Percentiles rank a stretch among this genome's conserved stretches.
Conservation (phyloP, 2,113 vertebrate species). For the Callionymus lyra region DNA sequence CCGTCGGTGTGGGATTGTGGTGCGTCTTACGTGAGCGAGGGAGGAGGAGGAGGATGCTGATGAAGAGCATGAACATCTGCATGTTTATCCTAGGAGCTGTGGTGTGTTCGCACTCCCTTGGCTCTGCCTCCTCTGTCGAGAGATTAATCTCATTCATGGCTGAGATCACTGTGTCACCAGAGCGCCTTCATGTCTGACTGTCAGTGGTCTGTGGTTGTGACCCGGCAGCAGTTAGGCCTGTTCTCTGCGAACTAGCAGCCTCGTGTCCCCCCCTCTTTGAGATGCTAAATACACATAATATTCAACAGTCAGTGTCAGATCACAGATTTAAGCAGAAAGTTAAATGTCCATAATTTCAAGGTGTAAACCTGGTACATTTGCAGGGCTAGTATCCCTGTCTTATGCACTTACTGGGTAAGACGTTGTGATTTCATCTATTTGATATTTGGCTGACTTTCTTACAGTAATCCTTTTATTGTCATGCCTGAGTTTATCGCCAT, state of each 20-base stretch:
- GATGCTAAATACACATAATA: too few relatives aligned
- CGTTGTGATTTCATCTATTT: too few relatives aligned
- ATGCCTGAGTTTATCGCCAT: too few relatives aligned
- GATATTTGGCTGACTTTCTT: too few relatives aligned
- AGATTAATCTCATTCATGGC: slow-evolving; percentile 39
- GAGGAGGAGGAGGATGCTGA: not conserved
- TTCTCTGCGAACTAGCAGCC: not conserved
- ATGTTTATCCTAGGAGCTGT: not conserved
- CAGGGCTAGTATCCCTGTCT: too few relatives aligned
- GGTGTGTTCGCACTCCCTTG: slow-evolving; percentile 14
- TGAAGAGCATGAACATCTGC: not conserved
- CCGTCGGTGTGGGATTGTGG: slow-evolving; percentile 24
- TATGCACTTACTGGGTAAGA: too few relatives aligned
- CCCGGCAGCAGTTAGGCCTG: not conserved
- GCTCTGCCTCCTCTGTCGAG: slow-evolving; percentile 21
- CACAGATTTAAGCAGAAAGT: too few relatives aligned
- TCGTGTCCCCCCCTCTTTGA: not conserved
- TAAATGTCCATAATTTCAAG: too few relatives aligned
- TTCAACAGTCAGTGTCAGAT: too few relatives aligned
- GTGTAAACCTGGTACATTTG: too few relatives aligned
- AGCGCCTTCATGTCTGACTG: too few relatives aligned
- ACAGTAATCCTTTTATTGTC: too few relatives aligned
- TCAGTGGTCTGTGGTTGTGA: not conserved
- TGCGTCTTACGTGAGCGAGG: not conserved
- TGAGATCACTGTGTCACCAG: slow-evolving; percentile 11